Conservation (phyloP, 2,113 vertebrate genomes). For the Xiphias gladius region DNA sequence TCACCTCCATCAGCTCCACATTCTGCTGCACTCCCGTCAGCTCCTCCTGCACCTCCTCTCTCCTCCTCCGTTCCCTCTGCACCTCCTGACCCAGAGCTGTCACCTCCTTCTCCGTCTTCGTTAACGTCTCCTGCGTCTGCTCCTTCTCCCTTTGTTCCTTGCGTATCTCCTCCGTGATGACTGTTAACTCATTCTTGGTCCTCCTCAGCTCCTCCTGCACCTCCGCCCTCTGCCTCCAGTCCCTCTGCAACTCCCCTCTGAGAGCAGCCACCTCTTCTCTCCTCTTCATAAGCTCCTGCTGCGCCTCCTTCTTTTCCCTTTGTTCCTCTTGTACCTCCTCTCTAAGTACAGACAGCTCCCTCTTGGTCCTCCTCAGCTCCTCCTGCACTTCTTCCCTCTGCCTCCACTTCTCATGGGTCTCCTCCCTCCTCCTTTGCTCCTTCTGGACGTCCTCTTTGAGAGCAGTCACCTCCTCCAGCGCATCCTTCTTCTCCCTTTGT, state of each 20-base stretch:
- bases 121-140: constrained; percentile 6
- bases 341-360: constrained; percentile 3
- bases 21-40: constrained; percentile 38
- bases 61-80: constrained; percentile 23
- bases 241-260: constrained; percentile 23
- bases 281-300: constrained; percentile 17
- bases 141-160: constrained; percentile 44
- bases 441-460: constrained; percentile 49
- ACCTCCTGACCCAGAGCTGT: constrained; percentile 44
- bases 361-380: neutral
- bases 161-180: constrained; percentile 30
- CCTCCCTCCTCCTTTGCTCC: constrained; percentile 15
- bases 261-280: constrained; percentile 26
- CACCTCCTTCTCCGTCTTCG: constrained; percentile 13
- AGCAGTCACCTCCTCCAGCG: constrained; percentile 20
- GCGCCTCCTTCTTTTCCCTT: constrained; percentile 25
- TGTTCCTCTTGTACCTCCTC: neutral
- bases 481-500: constrained; percentile 32
- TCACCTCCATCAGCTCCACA: constrained; percentile 25
- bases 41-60: constrained; percentile 57
- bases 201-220: constrained; percentile 3
- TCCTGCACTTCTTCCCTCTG: neutral
- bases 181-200: neutral
- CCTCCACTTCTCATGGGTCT: neutral
- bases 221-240: constrained; percentile 37